Percentiles rank a stretch among this genome's conserved stretches.
phyloP scores from a whole-genome alignment of 2,888 invertebrate genomes.

The Limnephilus auricula region DNA sequence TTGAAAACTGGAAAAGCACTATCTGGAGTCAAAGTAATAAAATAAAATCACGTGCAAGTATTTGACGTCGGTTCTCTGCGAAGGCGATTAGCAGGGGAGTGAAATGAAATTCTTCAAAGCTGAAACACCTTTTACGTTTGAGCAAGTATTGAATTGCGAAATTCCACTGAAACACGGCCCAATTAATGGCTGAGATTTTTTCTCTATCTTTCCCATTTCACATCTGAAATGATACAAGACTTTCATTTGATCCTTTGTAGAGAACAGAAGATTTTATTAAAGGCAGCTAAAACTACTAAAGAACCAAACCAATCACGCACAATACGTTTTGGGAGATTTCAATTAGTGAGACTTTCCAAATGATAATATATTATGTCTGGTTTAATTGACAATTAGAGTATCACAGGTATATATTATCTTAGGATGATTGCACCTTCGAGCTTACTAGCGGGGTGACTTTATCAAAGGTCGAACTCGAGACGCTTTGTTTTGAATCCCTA shows the following conservation, averaged over 20 bases:
- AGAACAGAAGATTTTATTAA: neutral
- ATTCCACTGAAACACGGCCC: constrained; percentile 65
- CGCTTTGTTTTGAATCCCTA: neutral
- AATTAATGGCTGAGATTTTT: constrained; percentile 47
- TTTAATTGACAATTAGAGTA: neutral
- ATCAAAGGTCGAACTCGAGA: neutral
- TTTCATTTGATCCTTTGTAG: constrained; percentile 60
- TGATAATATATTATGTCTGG: neutral
- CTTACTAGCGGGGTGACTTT: neutral
- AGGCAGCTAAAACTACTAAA: neutral
- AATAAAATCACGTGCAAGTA: neutral
- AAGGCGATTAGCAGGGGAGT: neutral
- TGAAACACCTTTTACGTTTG: constrained; percentile 30
- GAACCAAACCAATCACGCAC: neutral
- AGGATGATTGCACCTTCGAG: neutral
- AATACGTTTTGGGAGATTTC: neutral
- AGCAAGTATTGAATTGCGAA: constrained; percentile 66
- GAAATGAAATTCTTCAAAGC: constrained; percentile 45
- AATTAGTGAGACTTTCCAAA: neutral
- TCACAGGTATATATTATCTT: neutral
- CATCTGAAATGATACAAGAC: constrained; percentile 54
- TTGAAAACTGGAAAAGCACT: neutral
- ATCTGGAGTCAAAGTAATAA: neutral
- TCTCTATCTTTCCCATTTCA: constrained; percentile 58
- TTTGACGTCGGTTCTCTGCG: neutral